Evolutionary conservation across 2,113 vertebrate genomes (phyloP).

Genomic region (Xerus inauris): DNA sequence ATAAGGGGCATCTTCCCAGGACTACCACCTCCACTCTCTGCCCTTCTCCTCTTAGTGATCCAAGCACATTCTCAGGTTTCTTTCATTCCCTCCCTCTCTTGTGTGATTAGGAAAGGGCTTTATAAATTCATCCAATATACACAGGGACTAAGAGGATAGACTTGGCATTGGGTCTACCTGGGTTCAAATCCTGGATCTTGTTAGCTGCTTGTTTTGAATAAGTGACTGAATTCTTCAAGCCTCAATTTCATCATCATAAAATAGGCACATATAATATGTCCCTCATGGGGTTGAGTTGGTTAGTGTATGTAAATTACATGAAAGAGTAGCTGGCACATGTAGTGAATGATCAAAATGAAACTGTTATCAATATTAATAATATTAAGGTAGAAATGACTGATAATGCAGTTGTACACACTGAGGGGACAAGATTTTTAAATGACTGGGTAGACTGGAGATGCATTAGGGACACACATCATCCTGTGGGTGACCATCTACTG

Average conservation of each 20-base stretch:
- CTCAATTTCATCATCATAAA: slow-evolving; percentile 28
- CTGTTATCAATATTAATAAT: background rate
- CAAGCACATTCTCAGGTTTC: background rate
- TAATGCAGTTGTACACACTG: too few relatives aligned
- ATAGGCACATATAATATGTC: background rate
- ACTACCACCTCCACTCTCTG: too few relatives aligned
- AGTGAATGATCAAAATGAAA: background rate
- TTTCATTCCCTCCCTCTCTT: background rate
- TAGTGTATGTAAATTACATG: background rate
- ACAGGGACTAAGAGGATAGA: background rate
- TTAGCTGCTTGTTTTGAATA: background rate
- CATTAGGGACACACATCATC: too few relatives aligned
- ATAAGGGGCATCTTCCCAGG: background rate
- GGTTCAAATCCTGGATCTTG: background rate
- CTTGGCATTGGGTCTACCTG: background rate
- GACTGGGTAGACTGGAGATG: background rate
- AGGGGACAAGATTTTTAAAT: background rate
- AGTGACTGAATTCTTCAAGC: background rate
- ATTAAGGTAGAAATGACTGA: background rate
- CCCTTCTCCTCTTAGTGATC: too few relatives aligned
- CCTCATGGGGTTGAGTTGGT: background rate
- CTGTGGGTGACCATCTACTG: background rate
- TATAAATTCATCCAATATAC: background rate
- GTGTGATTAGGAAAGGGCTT: background rate
- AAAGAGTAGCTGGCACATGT: background rate